phyloP scores from a whole-genome alignment of 2,888 invertebrate genomes.

The Brassicogethes aeneus region DNA sequence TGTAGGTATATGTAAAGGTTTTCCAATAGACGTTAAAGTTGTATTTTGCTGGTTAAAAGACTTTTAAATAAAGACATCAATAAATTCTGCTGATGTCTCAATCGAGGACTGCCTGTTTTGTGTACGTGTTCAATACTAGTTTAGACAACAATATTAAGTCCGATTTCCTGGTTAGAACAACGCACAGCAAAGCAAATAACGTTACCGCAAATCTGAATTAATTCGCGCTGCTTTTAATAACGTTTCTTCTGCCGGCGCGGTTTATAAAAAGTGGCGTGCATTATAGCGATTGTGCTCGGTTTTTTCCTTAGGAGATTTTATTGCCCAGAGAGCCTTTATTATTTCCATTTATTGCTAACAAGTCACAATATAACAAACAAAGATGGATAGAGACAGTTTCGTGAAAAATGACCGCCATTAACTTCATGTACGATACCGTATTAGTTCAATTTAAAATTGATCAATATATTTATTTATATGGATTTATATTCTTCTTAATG shows the following conservation, averaged over 20 bases:
- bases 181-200: neutral
- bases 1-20: no score
- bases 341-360: neutral
- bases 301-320: neutral
- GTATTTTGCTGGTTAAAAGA: no score
- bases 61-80: no score
- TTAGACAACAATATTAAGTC: neutral
- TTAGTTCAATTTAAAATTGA: neutral
- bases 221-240: neutral
- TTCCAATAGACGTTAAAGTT: no score
- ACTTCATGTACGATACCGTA: constrained; percentile 1
- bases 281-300: neutral
- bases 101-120: no score
- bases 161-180: neutral
- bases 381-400: constrained; percentile 12
- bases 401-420: constrained; percentile 12
- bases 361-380: constrained; percentile 4
- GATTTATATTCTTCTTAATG: no score
- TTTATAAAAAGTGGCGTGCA: neutral
- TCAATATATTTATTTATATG: neutral
- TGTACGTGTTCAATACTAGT: no score
- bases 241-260: neutral
- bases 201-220: neutral
- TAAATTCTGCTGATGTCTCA: no score
- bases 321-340: neutral